These are phyloP conservation scores for Karalla daura DNA, from an alignment of 2,797 vertebrate species.

Conservation along the genomic window DNA sequence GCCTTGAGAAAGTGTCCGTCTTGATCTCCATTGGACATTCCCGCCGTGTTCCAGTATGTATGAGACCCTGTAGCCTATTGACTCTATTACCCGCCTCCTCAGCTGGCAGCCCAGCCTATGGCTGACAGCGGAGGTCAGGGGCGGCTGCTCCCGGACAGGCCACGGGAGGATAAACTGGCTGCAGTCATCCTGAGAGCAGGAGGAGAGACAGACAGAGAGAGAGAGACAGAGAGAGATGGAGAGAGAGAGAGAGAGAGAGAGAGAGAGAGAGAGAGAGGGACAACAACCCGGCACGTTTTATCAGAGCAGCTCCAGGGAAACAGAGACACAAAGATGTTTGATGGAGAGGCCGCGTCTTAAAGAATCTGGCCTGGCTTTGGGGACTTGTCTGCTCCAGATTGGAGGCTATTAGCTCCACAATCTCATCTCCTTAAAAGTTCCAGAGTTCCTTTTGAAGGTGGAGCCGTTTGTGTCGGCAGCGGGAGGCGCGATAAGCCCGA, in stretches of 20 bases:
- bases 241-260: slow-evolving; percentile 10
- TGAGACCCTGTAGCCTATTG: slow-evolving; percentile 27
- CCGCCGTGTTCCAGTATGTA: slow-evolving; percentile 2
- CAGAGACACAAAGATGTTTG: slow-evolving; percentile 12
- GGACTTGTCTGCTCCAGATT: slow-evolving; percentile 26
- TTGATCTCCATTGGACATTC: slow-evolving; percentile 15
- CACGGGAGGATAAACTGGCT: slow-evolving; percentile 24
- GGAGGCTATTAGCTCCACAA: slow-evolving; percentile 32
- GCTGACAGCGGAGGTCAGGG: slow-evolving; percentile 58
- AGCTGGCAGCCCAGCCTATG: slow-evolving; percentile 15
- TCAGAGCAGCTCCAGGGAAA: slow-evolving; percentile 19
- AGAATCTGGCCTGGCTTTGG: slow-evolving; percentile 18
- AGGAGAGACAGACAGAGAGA: slow-evolving; percentile 1
- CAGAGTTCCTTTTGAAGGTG: slow-evolving; percentile 1
- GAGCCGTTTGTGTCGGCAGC: slow-evolving; percentile 55
- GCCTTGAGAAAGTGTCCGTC: neutral
- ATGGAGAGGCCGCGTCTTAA: slow-evolving; percentile 27
- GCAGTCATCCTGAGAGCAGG: slow-evolving; percentile 25
- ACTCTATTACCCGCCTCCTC: slow-evolving; percentile 42
- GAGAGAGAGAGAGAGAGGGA: slow-evolving; percentile 18
- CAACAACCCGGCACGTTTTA: slow-evolving; percentile 13
- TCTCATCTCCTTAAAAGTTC: slow-evolving; percentile 60
- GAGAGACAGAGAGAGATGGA: slow-evolving; percentile 14
- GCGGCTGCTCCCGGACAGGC: slow-evolving; percentile 27
- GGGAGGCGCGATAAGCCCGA: slow-evolving; percentile 31